Evolutionary conservation across 2,888 invertebrate genomes (phyloP).

Genomic region (Macaria notata): DNA sequence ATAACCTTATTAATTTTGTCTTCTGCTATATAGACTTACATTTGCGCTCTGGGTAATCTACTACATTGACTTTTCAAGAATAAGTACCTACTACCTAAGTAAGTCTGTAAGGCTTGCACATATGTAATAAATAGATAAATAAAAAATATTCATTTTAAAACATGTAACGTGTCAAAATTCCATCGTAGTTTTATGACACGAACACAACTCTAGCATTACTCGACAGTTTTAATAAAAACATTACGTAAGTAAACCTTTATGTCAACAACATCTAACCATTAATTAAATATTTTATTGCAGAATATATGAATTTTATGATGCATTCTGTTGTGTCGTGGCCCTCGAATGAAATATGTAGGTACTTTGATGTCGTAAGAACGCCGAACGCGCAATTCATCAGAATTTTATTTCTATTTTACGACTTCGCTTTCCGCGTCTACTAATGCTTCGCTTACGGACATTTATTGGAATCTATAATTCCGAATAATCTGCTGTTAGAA

Average conservation of each 20-base stretch:
- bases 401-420: slow-evolving; percentile 53
- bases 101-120: too few relatives aligned
- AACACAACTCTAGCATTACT: neutral
- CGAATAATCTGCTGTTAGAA: slow-evolving; percentile 9
- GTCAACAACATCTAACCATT: slow-evolving; percentile 32
- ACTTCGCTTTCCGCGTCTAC: slow-evolving; percentile 35
- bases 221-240: slow-evolving; percentile 26
- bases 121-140: too few relatives aligned
- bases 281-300: slow-evolving; percentile 45
- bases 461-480: slow-evolving; percentile 10
- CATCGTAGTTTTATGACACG: slow-evolving; percentile 15
- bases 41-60: too few relatives aligned
- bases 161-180: slow-evolving; percentile 4
- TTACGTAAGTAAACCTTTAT: slow-evolving; percentile 25
- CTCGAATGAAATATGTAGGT: slow-evolving; percentile 27
- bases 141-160: too few relatives aligned
- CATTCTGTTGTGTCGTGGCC: slow-evolving; percentile 39
- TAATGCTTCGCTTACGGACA: slow-evolving; percentile 17
- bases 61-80: too few relatives aligned
- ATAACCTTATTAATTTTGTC: too few relatives aligned
- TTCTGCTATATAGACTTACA: too few relatives aligned
- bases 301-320: slow-evolving; percentile 40
- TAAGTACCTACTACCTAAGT: too few relatives aligned
- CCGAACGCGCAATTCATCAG: slow-evolving; percentile 47
- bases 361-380: slow-evolving; percentile 43